Percentiles rank a stretch among this genome's conserved stretches.
These are phyloP conservation scores for Mastomys coucha DNA, from an alignment of 2,113 vertebrate species.

Conservation along the genomic window DNA sequence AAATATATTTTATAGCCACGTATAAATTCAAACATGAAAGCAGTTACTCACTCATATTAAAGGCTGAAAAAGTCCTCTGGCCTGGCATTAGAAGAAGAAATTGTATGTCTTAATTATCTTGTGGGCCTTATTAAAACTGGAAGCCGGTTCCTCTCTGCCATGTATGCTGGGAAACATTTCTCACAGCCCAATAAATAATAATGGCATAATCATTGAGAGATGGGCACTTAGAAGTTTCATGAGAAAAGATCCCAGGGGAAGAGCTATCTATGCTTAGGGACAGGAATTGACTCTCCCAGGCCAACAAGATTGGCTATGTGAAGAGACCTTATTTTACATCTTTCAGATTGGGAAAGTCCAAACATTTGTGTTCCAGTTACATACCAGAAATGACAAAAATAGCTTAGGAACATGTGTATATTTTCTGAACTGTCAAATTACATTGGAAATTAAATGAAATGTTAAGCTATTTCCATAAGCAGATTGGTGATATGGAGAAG, in stretches of 20 bases:
- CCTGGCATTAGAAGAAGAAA: constrained; percentile 84
- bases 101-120: constrained; percentile 80
- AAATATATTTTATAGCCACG: constrained; percentile 70
- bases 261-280: constrained; percentile 49
- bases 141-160: constrained; percentile 68
- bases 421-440: background rate
- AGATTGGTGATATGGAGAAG: background rate
- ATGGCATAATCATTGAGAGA: constrained; percentile 70
- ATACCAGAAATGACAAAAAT: constrained; percentile 9
- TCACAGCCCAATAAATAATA: constrained; percentile 76
- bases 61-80: constrained; percentile 80
- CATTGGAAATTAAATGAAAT: background rate
- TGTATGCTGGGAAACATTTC: constrained; percentile 71
- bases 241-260: constrained; percentile 73
- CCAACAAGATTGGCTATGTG: constrained; percentile 19
- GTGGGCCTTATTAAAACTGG: constrained; percentile 76
- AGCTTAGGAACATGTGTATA: background rate
- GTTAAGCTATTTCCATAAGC: background rate
- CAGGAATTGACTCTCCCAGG: constrained; percentile 30
- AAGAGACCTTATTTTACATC: constrained; percentile 69
- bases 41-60: constrained; percentile 77
- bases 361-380: constrained; percentile 26
- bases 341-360: constrained; percentile 58
- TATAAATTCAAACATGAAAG: constrained; percentile 81
- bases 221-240: constrained; percentile 76